These are phyloP conservation scores for Steinernema hermaphroditum DNA, from an alignment of 2,888 invertebrate genomes.

Conservation along the genomic window DNA sequence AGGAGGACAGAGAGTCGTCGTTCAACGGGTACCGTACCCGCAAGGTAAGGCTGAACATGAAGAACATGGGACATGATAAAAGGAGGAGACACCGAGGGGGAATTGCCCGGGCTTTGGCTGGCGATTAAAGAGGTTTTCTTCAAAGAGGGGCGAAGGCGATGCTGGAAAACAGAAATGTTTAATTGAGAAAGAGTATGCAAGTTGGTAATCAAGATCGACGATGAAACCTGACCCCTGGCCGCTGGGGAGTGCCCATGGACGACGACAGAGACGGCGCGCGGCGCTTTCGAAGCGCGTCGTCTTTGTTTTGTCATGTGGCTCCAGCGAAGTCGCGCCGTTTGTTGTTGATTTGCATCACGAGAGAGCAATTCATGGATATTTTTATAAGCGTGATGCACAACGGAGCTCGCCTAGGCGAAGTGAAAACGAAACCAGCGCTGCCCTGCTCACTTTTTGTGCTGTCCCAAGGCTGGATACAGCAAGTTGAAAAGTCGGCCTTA, in stretches of 20 bases:
- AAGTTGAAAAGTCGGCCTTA: too few species aligned
- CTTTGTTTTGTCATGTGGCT: slow-evolving; percentile 20
- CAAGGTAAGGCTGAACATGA: neutral
- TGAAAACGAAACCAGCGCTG: too few species aligned
- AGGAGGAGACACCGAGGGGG: neutral
- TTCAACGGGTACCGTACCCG: neutral
- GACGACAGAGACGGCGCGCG: too few species aligned
- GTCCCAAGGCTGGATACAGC: too few species aligned
- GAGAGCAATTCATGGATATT: slow-evolving; percentile 19
- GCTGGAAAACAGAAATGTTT: neutral
- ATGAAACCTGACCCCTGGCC: slow-evolving; percentile 16
- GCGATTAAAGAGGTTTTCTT: slow-evolving; percentile 7
- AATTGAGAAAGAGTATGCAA: slow-evolving; percentile 8
- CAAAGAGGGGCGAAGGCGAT: neutral
- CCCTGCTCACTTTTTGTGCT: too few species aligned
- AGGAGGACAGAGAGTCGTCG: neutral
- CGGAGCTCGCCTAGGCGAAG: too few species aligned
- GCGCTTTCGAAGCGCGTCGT: neutral
- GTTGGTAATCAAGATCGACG: slow-evolving; percentile 21
- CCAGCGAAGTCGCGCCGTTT: slow-evolving; percentile 8
- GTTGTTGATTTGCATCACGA: slow-evolving; percentile 18
- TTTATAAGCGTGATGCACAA: neutral
- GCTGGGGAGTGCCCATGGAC: neutral
- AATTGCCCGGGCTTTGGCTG: neutral
- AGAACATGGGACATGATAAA: neutral